Evolutionary conservation across 2,113 vertebrate genomes (phyloP), one percentile per base, ranked within the genome.

Genomic region (Dipodomys spectabilis): DNA sequence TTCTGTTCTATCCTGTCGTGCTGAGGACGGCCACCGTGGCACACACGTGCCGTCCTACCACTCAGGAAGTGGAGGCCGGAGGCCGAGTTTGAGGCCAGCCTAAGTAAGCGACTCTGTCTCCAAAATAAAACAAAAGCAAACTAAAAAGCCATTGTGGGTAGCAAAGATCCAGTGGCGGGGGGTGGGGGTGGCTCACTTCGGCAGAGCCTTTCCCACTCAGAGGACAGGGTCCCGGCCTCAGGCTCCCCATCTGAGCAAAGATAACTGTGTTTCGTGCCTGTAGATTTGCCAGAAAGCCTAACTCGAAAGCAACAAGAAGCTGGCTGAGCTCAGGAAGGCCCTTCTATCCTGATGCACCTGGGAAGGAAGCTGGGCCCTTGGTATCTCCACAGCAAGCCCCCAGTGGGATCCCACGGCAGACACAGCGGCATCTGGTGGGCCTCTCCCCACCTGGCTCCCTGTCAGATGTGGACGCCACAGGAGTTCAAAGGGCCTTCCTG

Each of bases 381-480:
- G 45, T 68, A 53, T 53, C 30, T 6, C 28, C 15, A 6, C 6
- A 23, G 11, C 0, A 1, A 18, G 16, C 5, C 0, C 11, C 65
- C n/a, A 10, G 27, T 7, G 20, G 81, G 53, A 49, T 16, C 6
- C 0, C 9, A 9, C 68, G 57, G 15, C 28, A n/a, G 64, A 27
- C 28, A 80, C 0, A 30, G 9, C 8, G 22, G 0, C 0, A 19
- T 35, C n/a, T 9, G 82, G 18, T 65, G 78, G 68, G 7, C 0
- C 0, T 0, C 25, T 23, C 9, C n/a, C 4, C 19, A 10, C 27
- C 0, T 2, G 5, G 25, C 13, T 28, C 3, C 73, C 12, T 44
- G 15, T 0, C 12, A 15, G 30, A 23, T 15, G 16, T n/a, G 16
- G 2, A 35, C 7, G 15, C 53, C 53, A 2, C 32, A 35, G 7